These are phyloP conservation scores for Alca torda DNA, from an alignment of 2,797 vertebrate genomes.

Conservation along the genomic window DNA sequence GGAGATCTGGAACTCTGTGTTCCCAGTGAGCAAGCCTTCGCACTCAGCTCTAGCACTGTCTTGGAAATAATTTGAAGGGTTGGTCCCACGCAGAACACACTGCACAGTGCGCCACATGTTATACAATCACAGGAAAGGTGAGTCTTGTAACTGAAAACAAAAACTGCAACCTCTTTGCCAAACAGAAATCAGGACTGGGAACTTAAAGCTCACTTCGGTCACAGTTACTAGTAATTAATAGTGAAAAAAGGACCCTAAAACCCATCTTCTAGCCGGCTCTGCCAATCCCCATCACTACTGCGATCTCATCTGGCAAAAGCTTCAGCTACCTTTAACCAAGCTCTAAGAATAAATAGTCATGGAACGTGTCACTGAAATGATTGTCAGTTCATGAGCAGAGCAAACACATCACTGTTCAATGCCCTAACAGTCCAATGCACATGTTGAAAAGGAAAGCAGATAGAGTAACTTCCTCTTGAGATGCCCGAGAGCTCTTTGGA, in stretches of 20 bases:
- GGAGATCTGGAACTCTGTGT: neutral
- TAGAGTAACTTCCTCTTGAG: neutral
- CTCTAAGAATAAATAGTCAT: neutral
- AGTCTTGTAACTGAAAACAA: neutral
- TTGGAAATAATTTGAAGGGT: neutral
- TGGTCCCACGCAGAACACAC: neutral
- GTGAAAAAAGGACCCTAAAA: neutral
- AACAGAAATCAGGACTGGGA: neutral
- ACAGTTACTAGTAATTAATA: neutral
- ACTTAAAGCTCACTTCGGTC: neutral
- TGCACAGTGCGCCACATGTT: accelerated
- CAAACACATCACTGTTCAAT: neutral
- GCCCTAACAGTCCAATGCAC: neutral
- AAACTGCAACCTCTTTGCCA: neutral
- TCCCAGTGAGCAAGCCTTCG: neutral
- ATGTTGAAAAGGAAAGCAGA: neutral
- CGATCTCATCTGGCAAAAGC: neutral
- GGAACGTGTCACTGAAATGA: neutral
- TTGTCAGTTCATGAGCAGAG: neutral
- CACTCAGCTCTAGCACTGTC: neutral
- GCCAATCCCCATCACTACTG: neutral
- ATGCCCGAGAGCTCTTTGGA: neutral
- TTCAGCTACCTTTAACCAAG: neutral
- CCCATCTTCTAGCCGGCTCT: neutral
- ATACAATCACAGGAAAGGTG: neutral